Conservation (phyloP, 2,113 vertebrate genomes). For the Thalassarche chlororhynchos region DNA sequence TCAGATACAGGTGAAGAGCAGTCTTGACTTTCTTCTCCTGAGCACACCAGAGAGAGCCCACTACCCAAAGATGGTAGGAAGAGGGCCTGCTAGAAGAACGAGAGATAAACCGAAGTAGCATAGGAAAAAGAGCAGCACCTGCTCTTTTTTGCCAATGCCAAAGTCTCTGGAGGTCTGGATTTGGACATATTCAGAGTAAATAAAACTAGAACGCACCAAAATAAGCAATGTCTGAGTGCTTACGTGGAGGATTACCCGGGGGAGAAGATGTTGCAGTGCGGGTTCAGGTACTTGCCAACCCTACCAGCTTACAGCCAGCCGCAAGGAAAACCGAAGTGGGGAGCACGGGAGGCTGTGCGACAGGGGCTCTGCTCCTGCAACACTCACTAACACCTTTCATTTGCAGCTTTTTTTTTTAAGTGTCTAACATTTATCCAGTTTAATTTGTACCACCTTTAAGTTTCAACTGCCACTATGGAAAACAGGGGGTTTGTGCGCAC, state of each 20-base stretch:
- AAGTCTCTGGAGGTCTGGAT: background rate
- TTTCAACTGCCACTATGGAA: background rate
- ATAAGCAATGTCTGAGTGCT: background rate
- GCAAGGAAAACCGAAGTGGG: background rate
- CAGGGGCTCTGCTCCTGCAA: background rate
- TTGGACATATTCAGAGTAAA: background rate
- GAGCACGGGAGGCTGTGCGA: fast-evolving
- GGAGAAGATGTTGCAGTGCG: background rate
- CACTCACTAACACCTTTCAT: background rate
- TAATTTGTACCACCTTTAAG: background rate
- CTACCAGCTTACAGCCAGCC: background rate
- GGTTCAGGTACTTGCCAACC: background rate
- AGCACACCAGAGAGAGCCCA: background rate
- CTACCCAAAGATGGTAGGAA: background rate
- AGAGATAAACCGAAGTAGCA: background rate
- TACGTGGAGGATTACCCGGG: background rate
- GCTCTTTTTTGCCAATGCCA: background rate
- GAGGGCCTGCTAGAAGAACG: background rate
- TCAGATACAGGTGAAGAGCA: background rate
- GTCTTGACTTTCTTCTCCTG: background rate
- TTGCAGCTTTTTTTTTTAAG: background rate
- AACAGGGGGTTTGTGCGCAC: background rate
- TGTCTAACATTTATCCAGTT: background rate
- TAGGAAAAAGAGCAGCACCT: background rate
- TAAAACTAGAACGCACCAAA: background rate